These are phyloP conservation scores for Drosophila differens DNA, from an alignment of 2,888 invertebrate species.

Conservation along the genomic window DNA sequence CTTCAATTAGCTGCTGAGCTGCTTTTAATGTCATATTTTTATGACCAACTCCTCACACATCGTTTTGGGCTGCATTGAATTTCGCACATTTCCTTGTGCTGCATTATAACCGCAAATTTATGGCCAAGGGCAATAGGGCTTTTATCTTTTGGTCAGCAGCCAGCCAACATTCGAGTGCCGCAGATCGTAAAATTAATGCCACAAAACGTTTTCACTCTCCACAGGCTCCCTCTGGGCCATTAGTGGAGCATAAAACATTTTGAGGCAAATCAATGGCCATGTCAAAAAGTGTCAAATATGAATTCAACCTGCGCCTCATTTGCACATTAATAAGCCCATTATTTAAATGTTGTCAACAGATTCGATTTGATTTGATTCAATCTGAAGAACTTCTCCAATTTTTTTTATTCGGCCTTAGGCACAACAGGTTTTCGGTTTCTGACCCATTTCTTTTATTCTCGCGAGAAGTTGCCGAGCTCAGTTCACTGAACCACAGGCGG, in stretches of 20 bases:
- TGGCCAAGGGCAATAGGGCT: constrained; percentile 52
- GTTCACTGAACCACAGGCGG: constrained; percentile 68
- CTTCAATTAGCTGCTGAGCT: constrained; percentile 63
- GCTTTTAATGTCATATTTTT: constrained; percentile 65
- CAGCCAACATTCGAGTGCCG: constrained; percentile 15
- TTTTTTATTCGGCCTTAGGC: constrained; percentile 3
- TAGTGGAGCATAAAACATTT: constrained; percentile 52
- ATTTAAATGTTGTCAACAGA: constrained; percentile 64
- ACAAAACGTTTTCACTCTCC: constrained; percentile 41
- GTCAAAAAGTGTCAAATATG: constrained; percentile 67
- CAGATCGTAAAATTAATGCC: constrained; percentile 62
- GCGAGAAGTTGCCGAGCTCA: constrained; percentile 1
- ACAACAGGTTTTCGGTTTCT: constrained; percentile 62
- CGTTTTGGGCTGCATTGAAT: constrained; percentile 55
- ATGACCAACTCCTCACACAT: constrained; percentile 54
- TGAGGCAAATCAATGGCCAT: constrained; percentile 46
- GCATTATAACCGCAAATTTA: constrained; percentile 55
- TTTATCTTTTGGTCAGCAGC: constrained; percentile 63
- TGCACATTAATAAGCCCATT: constrained; percentile 73
- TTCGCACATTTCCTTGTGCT: constrained; percentile 42
- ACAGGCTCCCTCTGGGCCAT: constrained; percentile 36
- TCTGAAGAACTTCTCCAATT: constrained; percentile 10
- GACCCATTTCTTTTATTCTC: constrained; percentile 66
- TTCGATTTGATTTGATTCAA: constrained; percentile 10
- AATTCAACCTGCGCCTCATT: constrained; percentile 53